Percentiles rank a stretch among this genome's conserved stretches.
Evolutionary conservation across 2,797 vertebrate genomes (phyloP).

Genomic region (Sphenodon punctatus): DNA sequence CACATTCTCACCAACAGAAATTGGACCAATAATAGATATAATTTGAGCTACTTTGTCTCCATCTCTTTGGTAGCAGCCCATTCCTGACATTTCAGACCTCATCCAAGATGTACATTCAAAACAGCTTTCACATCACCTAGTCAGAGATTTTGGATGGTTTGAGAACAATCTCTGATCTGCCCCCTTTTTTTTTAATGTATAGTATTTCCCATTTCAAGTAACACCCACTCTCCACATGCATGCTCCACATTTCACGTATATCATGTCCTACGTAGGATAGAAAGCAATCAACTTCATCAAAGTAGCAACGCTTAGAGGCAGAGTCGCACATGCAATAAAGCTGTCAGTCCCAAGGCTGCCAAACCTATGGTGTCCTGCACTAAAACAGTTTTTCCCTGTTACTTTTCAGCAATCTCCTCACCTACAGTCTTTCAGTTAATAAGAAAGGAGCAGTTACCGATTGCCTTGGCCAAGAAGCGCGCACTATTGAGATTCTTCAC

Average conservation of each 20-base stretch:
- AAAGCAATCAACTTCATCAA: neutral
- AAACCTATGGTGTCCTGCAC: neutral
- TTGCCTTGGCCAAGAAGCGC: slow-evolving; percentile 87
- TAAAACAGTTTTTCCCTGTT: neutral
- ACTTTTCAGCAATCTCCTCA: too few species aligned
- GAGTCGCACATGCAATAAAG: neutral
- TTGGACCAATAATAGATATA: too few species aligned
- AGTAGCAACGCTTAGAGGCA: neutral
- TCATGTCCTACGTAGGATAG: neutral
- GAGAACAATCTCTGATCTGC: neutral
- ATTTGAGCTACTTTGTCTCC: too few species aligned
- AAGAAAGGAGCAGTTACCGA: slow-evolving; percentile 76
- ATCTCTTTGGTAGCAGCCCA: too few species aligned
- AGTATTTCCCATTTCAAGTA: neutral
- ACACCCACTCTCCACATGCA: neutral
- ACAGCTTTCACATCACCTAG: neutral
- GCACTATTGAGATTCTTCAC: slow-evolving; percentile 98
- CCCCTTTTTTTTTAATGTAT: neutral
- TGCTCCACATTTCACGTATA: neutral
- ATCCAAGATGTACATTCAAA: neutral
- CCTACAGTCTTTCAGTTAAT: neutral
- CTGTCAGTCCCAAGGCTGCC: neutral
- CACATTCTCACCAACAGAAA: too few species aligned
- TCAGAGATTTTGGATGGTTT: neutral
- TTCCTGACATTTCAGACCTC: neutral